phyloP scores from a whole-genome alignment of 2,888 invertebrate species.

The Hesperia comma region DNA sequence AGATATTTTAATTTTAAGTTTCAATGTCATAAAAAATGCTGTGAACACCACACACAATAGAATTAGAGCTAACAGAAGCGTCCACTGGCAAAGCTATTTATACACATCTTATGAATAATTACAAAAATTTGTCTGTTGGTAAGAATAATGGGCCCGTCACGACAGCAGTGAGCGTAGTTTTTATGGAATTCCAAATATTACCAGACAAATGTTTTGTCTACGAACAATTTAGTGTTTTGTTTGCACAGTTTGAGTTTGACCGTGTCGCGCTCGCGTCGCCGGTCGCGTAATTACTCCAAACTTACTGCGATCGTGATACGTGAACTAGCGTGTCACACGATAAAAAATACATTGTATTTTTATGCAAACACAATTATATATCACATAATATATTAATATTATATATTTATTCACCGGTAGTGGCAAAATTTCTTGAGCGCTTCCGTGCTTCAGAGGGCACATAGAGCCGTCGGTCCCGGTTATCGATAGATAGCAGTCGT shows the following conservation, averaged over 20 bases:
- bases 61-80: slow-evolving; percentile 3
- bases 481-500: too few relatives aligned
- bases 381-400: too few relatives aligned
- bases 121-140: slow-evolving; percentile 13
- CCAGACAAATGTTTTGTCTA: slow-evolving; percentile 57
- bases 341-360: too few relatives aligned
- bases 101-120: slow-evolving; percentile 7
- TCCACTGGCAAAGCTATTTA: slow-evolving; percentile 8
- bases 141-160: slow-evolving; percentile 18
- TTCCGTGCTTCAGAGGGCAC: too few relatives aligned
- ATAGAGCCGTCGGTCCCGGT: too few relatives aligned
- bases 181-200: slow-evolving; percentile 43
- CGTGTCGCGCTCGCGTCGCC: slow-evolving; percentile 36
- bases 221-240: slow-evolving; percentile 53
- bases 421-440: too few relatives aligned
- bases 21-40: slow-evolving; percentile 5
- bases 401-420: too few relatives aligned
- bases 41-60: slow-evolving; percentile 7
- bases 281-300: neutral
- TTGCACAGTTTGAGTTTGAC: slow-evolving; percentile 54
- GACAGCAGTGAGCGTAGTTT: slow-evolving; percentile 6
- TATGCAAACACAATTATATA: too few relatives aligned
- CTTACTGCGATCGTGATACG: neutral
- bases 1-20: neutral
- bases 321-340: neutral